Base-by-base conservation (phyloP, 1,140 invertebrate species). In the Drosophila elegans region DNA sequence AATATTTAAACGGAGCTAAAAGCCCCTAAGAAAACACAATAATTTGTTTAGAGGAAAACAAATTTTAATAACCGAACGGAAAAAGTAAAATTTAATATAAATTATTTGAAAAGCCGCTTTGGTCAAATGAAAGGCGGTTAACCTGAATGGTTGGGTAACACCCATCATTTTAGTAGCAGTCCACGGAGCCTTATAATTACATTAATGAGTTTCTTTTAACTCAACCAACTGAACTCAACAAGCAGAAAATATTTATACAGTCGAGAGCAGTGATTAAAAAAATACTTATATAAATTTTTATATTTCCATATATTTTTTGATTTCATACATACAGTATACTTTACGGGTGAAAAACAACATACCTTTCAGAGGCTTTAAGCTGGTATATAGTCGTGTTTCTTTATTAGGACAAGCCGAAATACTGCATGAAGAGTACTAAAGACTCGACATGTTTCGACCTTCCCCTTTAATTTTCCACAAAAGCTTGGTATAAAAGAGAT, bases 31-130 rank as follows among this genome's bases (percentile, higher is more conserved):
- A 75, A 56, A 71, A 11, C 36, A 25, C 16, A 45, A 21, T 11
- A 0, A 21, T 45, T 45, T 45, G 2, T 25, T 25, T 45, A 3
- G 48, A 57, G 53, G 45, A 57, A 11, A 25, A 41, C 44, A 48
- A n/a, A 6, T 39, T 29, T 59, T 51, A 36, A 16, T 32, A 32
- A 2, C 55, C 62, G 53, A 53, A 57, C 42, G 21, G 44, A 2
- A 46, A 46, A 16, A 46, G 39, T 9, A 57, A 62, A 75, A 73
- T 51, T 76, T 52, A 80, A 57, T 46, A 73, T 63, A 74, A 48
- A 54, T 59, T 83, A 44, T 49, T 68, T 57, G 27, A 25, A 68
- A 80, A 81, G 49, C 79, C 49, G 66, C 78, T 80, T 81, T 68
- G 73, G 73, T 72, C 61, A 76, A 59, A 62, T 75, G 45, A 66